Evolutionary conservation across 2,113 vertebrate species (phyloP), one percentile per base, ranked within the genome.

Genomic region (Dissostichus mawsoni): DNA sequence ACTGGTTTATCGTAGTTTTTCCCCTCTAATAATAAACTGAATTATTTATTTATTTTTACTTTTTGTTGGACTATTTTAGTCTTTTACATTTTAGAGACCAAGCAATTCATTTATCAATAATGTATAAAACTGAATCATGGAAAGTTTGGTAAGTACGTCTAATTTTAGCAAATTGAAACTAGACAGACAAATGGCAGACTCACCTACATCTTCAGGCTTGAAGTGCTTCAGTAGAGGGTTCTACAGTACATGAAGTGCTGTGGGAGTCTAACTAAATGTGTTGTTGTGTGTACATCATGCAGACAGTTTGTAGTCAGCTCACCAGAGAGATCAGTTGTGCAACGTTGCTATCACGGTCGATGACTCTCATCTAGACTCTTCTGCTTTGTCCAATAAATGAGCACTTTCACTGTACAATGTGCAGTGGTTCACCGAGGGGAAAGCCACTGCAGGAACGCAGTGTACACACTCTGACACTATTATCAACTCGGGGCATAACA

Each of bases 341-440:
- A 33, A 33, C n/a, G 53, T 45, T 67, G 69, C 20, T 51, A 69
- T 80, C 58, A 8, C 2, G 8, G 23, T 41, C 69, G 66, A 67
- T 72, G 66, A n/a, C 53, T 74, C 53, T 75, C 71, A 88, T 88
- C 79, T 50, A 57, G 84, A 87, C 69, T 67, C 68, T 81, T 88
- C 74, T 91, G 81, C 81, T 86, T 89, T 88, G 76, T 89, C 57
- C 65, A 36, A 80, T 20, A 74, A 64, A 72, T 11, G 73, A 80
- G 69, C n/a, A 69, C 50, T 71, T 57, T 69, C 52, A 52, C 69
- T 44, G 13, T 50, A 52, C 63, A 69, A 18, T 57, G 51, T 45
- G 65, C 48, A 47, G 82, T 50, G 48, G 57, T 67, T 50, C n/a
- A 6, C 50, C 14, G 33, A n/a, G 44, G 48, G 47, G 41, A 41